Conservation (phyloP, 2,888 invertebrate species). For the Pristionchus exspectatus region DNA sequence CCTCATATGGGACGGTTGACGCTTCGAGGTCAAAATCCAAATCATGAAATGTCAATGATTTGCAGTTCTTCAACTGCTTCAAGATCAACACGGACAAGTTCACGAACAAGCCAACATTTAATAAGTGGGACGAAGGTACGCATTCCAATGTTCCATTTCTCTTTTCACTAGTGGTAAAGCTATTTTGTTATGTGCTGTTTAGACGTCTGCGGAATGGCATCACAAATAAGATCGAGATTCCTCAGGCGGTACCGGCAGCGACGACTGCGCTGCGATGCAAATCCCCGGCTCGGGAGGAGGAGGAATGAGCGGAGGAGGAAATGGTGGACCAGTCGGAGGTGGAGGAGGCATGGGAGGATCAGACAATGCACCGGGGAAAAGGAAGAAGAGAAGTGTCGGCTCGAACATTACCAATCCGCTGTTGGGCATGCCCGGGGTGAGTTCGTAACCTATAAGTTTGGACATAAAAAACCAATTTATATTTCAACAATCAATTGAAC, state of each 20-base stretch:
- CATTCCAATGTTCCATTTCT: too few relatives aligned
- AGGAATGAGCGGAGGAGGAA: neutral
- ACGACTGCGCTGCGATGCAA: neutral
- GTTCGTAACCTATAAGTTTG: neutral
- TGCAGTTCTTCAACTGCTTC: conserved; percentile 52
- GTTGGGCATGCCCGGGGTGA: neutral
- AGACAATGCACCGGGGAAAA: neutral
- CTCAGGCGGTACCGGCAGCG: neutral
- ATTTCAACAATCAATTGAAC: too few relatives aligned
- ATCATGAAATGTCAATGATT: too few relatives aligned
- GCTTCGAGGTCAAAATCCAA: too few relatives aligned
- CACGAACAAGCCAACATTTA: conserved; percentile 7
- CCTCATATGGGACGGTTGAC: too few relatives aligned
- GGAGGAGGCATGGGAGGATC: neutral
- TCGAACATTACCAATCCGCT: neutral
- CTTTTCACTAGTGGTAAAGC: too few relatives aligned
- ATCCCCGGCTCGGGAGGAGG: neutral
- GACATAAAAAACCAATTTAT: neutral
- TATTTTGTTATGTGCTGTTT: too few relatives aligned
- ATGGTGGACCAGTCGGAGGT: neutral
- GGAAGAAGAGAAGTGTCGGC: neutral
- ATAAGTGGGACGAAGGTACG: neutral
- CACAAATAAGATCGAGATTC: too few relatives aligned
- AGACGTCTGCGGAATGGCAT: too few relatives aligned
- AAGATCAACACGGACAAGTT: neutral